phyloP scores from a whole-genome alignment of 2,797 vertebrate species.

The Geotria australis region DNA sequence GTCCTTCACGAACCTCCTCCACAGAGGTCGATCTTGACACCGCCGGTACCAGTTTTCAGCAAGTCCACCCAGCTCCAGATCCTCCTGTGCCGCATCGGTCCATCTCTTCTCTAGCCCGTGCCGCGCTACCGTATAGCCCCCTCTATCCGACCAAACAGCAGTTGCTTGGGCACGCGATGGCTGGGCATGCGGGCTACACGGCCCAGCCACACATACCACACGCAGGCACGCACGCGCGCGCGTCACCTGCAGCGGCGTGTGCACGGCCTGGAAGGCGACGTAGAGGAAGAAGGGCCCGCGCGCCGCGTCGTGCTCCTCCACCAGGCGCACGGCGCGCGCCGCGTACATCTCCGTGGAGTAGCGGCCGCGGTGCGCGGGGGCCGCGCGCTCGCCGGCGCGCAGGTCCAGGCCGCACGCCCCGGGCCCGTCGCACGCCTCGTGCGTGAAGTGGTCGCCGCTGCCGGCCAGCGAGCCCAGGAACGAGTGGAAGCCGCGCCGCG shows the following conservation, averaged over 20 bases:
- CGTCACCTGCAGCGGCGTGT: slow-evolving; percentile 42
- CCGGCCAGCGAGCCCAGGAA: slow-evolving; percentile 84
- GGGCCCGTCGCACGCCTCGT: slow-evolving; percentile 65
- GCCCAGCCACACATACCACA: no score
- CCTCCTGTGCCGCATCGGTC: no score
- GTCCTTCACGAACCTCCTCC: no score
- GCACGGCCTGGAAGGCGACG: slow-evolving; percentile 78
- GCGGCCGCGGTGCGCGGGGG: slow-evolving; percentile 56
- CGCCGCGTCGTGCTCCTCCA: slow-evolving; percentile 36
- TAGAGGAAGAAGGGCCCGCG: slow-evolving; percentile 61
- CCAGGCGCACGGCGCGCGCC: slow-evolving; percentile 49
- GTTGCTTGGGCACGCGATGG: no score
- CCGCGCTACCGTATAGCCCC: no score
- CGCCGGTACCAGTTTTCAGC: no score
- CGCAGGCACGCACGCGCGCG: no score
- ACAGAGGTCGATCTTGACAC: no score
- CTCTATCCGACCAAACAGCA: no score
- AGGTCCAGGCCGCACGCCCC: slow-evolving; percentile 63
- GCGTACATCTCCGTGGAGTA: slow-evolving; percentile 79
- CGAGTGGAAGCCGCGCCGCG: slow-evolving; percentile 60
- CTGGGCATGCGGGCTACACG: no score
- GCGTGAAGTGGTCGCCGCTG: slow-evolving; percentile 81
- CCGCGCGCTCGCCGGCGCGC: slow-evolving; percentile 55
- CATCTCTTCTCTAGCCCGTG: no score
- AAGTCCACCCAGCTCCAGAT: no score